These are phyloP conservation scores for Herpetotheres cachinnans DNA, from an alignment of 2,113 vertebrate genomes.

Conservation along the genomic window DNA sequence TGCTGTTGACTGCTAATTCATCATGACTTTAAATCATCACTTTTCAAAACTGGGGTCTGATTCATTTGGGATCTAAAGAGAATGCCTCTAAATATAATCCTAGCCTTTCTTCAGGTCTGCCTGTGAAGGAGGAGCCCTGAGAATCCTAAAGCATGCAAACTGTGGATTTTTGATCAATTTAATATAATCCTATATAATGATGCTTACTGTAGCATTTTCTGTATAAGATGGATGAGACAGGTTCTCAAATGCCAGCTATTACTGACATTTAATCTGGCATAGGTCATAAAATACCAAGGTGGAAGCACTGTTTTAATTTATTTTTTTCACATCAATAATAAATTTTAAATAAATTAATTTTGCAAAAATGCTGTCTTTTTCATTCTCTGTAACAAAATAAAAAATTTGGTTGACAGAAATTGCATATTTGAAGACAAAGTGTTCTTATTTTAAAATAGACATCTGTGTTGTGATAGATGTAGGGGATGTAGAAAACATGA, in stretches of 20 bases:
- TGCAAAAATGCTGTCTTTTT: not conserved
- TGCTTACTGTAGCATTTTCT: conserved; percentile 67
- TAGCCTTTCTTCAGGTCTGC: not conserved
- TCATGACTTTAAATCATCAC: not conserved
- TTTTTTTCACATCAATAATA: conserved; percentile 54
- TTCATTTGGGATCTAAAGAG: not conserved
- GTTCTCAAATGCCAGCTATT: conserved; percentile 62
- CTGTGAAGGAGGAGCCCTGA: not conserved
- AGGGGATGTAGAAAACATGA: not conserved
- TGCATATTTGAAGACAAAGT: not conserved
- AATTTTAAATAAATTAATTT: conserved; percentile 42
- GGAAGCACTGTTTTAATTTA: conserved; percentile 46
- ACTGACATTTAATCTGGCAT: conserved; percentile 67
- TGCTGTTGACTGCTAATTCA: not conserved
- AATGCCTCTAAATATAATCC: not conserved
- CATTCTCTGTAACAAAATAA: not conserved
- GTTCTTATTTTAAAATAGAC: not conserved
- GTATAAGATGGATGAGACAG: conserved; percentile 37
- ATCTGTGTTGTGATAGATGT: not conserved
- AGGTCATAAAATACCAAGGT: conserved; percentile 69
- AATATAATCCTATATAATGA: conserved; percentile 58
- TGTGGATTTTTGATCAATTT: conserved; percentile 41
- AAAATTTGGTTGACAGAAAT: not conserved
- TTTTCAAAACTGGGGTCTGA: not conserved
- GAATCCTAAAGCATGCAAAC: not conserved